phyloP scores from a whole-genome alignment of 2,888 invertebrate genomes.

The Hypsopygia costalis region DNA sequence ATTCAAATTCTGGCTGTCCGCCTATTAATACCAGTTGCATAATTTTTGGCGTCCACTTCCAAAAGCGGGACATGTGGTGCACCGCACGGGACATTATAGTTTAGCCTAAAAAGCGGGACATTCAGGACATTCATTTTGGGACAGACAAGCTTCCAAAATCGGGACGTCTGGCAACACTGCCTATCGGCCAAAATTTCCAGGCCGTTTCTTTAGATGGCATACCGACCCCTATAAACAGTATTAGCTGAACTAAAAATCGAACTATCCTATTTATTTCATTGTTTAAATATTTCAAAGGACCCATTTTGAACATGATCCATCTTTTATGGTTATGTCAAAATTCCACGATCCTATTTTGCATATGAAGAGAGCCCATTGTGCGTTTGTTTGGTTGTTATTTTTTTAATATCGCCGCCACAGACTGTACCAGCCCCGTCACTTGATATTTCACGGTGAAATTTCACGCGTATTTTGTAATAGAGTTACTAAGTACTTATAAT shows the following conservation, averaged over 20 bases:
- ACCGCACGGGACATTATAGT: too few species aligned
- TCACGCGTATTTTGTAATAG: slow-evolving; percentile 6
- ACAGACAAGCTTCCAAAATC: too few species aligned
- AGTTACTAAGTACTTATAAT: too few species aligned
- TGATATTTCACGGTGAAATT: slow-evolving; percentile 10
- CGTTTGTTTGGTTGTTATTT: slow-evolving; percentile 35
- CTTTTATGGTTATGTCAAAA: slow-evolving; percentile 72
- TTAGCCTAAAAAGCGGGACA: too few species aligned
- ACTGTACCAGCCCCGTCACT: slow-evolving; percentile 8
- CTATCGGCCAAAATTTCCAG: too few species aligned
- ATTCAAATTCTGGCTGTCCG: too few species aligned
- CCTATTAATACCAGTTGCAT: too few species aligned
- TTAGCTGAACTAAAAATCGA: slow-evolving; percentile 29
- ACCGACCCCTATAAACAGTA: slow-evolving; percentile 15
- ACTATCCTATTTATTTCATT: slow-evolving; percentile 42
- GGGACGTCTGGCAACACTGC: too few species aligned
- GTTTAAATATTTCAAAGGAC: slow-evolving; percentile 41
- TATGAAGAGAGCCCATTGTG: slow-evolving; percentile 53
- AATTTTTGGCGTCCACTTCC: too few species aligned
- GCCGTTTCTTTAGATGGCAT: too few species aligned
- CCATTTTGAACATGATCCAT: slow-evolving; percentile 62
- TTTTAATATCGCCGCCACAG: slow-evolving; percentile 6
- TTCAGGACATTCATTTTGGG: too few species aligned
- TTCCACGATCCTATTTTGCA: slow-evolving; percentile 58
- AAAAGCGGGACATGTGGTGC: too few species aligned